phyloP scores from a whole-genome alignment of 2,888 invertebrate genomes.

The Coleophora deauratella region DNA sequence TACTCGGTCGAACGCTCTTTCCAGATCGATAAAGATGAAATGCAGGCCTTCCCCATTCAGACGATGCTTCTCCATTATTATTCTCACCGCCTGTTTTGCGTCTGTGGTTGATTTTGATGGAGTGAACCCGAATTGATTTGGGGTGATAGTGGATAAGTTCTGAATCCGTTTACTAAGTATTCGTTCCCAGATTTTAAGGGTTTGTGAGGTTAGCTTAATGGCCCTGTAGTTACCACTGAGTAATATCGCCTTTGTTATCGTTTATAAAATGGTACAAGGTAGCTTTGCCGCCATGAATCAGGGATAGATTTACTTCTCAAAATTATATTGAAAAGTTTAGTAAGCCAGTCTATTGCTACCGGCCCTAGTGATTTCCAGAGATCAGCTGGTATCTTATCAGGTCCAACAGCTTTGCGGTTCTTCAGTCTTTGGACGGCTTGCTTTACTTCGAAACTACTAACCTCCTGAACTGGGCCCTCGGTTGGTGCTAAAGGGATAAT shows the following conservation, averaged over 20 bases:
- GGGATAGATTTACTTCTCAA: conserved; percentile 1
- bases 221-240: conserved; percentile 4
- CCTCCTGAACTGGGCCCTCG: conserved; percentile 1
- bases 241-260: conserved; percentile 4
- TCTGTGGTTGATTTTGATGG: conserved; percentile 1
- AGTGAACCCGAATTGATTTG: conserved; percentile 1
- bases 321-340: not conserved
- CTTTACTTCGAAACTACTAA: not conserved
- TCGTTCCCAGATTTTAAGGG: conserved; percentile 5
- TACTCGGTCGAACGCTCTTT: not conserved
- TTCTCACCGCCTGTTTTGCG: conserved; percentile 1
- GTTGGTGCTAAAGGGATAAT: not conserved
- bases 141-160: not conserved
- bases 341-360: not conserved
- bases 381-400: conserved; percentile 7
- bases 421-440: conserved; percentile 4
- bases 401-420: conserved; percentile 7
- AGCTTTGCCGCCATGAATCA: conserved; percentile 2
- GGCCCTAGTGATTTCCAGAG: conserved; percentile 6
- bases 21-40: conserved; percentile 1
- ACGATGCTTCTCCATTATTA: not conserved
- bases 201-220: conserved; percentile 4
- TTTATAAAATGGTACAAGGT: too few species aligned
- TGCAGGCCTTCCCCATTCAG: not conserved
- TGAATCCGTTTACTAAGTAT: not conserved